phyloP scores from a whole-genome alignment of 2,797 vertebrate genomes.

The Picus viridis region DNA sequence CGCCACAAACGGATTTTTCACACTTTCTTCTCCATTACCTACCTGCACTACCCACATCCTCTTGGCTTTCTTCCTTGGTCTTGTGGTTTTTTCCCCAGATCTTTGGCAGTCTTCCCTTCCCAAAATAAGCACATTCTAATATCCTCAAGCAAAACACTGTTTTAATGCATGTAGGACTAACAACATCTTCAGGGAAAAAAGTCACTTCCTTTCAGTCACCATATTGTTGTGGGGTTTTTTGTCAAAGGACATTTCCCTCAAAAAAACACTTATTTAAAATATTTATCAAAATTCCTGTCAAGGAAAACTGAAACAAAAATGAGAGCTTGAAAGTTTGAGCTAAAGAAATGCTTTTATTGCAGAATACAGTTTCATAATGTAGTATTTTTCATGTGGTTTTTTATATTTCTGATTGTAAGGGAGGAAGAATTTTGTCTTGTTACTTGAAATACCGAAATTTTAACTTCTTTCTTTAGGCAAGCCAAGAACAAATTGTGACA shows the following conservation, averaged over 20 bases:
- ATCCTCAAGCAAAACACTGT: not conserved
- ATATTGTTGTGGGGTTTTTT: not conserved
- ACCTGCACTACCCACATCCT: conserved; percentile 47
- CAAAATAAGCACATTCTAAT: conserved; percentile 12
- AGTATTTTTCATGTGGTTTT: not conserved
- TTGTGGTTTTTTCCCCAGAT: not conserved
- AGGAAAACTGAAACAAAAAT: not conserved
- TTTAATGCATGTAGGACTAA: not conserved
- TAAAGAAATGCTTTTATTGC: not conserved
- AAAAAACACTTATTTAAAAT: not conserved
- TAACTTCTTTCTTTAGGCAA: not conserved
- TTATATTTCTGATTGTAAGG: not conserved
- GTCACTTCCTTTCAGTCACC: not conserved
- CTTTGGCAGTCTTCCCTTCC: conserved; percentile 13
- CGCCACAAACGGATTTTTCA: conserved; percentile 30
- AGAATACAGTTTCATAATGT: not conserved
- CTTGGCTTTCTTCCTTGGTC: conserved; percentile 8
- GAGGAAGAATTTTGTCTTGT: not conserved
- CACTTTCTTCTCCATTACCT: not conserved
- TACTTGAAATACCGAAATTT: not conserved
- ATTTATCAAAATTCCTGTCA: not conserved
- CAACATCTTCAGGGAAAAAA: not conserved
- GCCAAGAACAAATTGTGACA: not conserved
- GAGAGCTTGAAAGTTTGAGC: not conserved
- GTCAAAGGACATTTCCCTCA: not conserved